Conservation (phyloP, 2,888 invertebrate genomes). For the Melanostoma mellinum region DNA sequence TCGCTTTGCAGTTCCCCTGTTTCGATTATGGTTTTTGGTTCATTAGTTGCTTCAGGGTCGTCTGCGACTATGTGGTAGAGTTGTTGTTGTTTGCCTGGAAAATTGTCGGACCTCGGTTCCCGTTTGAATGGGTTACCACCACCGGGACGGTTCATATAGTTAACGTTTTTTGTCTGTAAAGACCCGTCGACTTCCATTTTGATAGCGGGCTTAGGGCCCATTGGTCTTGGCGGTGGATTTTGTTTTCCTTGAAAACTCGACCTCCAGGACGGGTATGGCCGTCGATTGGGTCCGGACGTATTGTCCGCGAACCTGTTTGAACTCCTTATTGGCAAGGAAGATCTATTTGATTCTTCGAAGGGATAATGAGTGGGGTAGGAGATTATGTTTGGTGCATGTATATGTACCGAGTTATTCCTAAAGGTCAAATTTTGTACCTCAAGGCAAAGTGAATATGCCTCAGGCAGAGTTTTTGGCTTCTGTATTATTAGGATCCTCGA, state of each 20-base stretch:
- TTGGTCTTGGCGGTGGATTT: not conserved
- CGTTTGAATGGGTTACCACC: not conserved
- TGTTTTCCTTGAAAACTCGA: too few relatives aligned
- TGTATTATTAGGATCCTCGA: not conserved
- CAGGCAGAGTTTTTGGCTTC: not conserved
- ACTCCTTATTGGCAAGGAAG: too few relatives aligned
- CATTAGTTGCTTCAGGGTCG: constrained; percentile 16
- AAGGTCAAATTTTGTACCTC: not conserved
- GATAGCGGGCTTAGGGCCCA: not conserved
- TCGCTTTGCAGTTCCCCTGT: too few relatives aligned
- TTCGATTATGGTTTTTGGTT: too few relatives aligned
- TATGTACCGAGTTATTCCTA: too few relatives aligned
- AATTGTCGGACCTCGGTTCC: not conserved
- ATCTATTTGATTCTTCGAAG: too few relatives aligned
- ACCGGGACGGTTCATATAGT: not conserved
- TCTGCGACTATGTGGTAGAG: not conserved
- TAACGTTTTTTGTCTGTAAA: constrained; percentile 4
- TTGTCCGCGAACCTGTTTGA: too few relatives aligned
- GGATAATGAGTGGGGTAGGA: too few relatives aligned
- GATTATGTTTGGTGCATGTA: too few relatives aligned
- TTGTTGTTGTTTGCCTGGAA: not conserved
- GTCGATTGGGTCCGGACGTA: too few relatives aligned
- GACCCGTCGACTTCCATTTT: not conserved
- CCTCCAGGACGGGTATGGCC: too few relatives aligned
- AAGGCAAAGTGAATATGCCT: not conserved